These are phyloP conservation scores for Apamea anceps DNA, from an alignment of 2,888 invertebrate genomes.

Conservation along the genomic window DNA sequence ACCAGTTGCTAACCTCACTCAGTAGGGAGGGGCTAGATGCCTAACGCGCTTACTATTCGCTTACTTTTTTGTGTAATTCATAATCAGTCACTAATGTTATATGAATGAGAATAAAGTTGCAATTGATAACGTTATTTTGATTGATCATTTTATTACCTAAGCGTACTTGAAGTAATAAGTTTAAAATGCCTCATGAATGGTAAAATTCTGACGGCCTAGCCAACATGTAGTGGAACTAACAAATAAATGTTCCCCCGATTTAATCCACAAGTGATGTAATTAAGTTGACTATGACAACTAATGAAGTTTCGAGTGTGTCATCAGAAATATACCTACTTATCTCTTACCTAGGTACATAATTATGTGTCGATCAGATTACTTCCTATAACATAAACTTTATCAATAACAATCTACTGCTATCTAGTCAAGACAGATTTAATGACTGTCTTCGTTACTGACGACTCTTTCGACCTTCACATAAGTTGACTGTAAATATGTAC, in stretches of 20 bases:
- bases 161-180: background rate
- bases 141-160: constrained; percentile 3
- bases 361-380: constrained; percentile 34
- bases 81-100: constrained; percentile 36
- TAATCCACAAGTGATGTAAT: background rate
- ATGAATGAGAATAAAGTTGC: constrained; percentile 19
- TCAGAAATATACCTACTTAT: background rate
- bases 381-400: constrained; percentile 51
- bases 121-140: constrained; percentile 10
- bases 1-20: constrained; percentile 86
- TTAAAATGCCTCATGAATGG: background rate
- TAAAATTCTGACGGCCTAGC: background rate
- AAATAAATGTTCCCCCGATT: background rate
- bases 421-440: constrained; percentile 55
- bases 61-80: constrained; percentile 54
- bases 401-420: constrained; percentile 48
- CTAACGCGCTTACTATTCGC: constrained; percentile 54
- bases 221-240: background rate
- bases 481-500: constrained; percentile 32
- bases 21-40: constrained; percentile 78
- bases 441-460: constrained; percentile 58
- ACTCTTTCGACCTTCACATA: constrained; percentile 52
- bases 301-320: constrained; percentile 17
- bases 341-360: background rate
- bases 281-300: background rate